Percentiles rank a stretch among this genome's conserved stretches.
Conservation (phyloP, 2,888 invertebrate genomes). For the Neria commutata region DNA sequence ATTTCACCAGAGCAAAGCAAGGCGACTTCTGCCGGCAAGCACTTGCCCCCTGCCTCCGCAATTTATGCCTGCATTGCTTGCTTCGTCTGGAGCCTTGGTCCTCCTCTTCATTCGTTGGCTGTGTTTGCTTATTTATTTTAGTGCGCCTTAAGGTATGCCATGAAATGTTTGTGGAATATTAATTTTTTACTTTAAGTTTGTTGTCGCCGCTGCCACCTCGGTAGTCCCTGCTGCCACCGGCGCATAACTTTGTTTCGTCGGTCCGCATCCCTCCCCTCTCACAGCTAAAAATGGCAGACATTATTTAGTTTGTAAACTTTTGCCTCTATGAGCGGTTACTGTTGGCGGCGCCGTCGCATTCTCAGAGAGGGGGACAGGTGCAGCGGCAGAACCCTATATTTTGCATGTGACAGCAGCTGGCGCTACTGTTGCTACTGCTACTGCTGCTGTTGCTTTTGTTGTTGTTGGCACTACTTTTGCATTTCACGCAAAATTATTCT, state of each 20-base stretch:
- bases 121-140: slow-evolving; percentile 48
- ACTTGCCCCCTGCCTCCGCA: neutral
- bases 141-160: slow-evolving; percentile 50
- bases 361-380: no score
- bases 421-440: no score
- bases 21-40: neutral
- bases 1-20: slow-evolving; percentile 30
- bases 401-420: slow-evolving; percentile 36
- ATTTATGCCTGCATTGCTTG: neutral
- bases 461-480: neutral
- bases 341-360: neutral
- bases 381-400: slow-evolving; percentile 21
- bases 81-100: neutral
- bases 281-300: slow-evolving; percentile 44
- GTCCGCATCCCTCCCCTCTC: neutral
- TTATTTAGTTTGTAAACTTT: slow-evolving; percentile 34
- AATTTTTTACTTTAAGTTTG: slow-evolving; percentile 42
- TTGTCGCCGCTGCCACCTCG: neutral
- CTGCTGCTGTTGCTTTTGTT: no score
- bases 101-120: neutral
- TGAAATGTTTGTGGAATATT: slow-evolving; percentile 42
- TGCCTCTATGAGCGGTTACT: neutral
- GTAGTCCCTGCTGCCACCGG: neutral
- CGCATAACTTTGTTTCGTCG: neutral
- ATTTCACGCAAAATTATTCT: neutral